Percentiles rank a stretch among this genome's conserved stretches.
Conservation (phyloP, 2,888 invertebrate genomes). For the Drosophila prostipennis region DNA sequence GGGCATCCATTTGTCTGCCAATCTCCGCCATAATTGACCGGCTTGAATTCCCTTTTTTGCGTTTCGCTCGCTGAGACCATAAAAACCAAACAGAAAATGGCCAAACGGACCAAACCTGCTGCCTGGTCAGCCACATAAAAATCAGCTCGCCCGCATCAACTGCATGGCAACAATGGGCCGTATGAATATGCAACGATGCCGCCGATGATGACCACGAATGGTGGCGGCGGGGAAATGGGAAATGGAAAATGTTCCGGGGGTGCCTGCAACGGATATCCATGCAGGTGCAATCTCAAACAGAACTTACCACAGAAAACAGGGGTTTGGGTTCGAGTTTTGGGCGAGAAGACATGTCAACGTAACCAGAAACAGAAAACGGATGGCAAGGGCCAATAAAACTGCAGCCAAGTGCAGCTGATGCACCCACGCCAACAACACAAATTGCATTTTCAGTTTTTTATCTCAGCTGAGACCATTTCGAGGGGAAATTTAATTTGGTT, state of each 20-base stretch:
- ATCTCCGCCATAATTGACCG: conserved; percentile 5
- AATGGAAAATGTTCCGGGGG: conserved; percentile 1
- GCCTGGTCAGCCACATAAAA: conserved; percentile 67
- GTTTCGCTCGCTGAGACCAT: conserved; percentile 43
- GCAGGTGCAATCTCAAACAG: conserved; percentile 73
- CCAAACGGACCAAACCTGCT: conserved; percentile 59
- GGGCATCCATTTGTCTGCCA: conserved; percentile 38
- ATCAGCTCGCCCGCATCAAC: conserved; percentile 70
- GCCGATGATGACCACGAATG: conserved; percentile 62
- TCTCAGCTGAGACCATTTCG: conserved; percentile 14
- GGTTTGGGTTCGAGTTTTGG: not conserved
- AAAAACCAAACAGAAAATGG: conserved; percentile 67
- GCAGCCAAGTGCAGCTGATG: conserved; percentile 62
- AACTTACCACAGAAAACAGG: conserved; percentile 39
- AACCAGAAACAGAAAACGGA: conserved; percentile 42
- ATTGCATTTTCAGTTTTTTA: conserved; percentile 71
- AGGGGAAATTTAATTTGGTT: conserved; percentile 59
- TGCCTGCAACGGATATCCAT: conserved; percentile 58
- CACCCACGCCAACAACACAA: conserved; percentile 46
- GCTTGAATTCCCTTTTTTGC: conserved; percentile 32
- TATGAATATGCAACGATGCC: conserved; percentile 72
- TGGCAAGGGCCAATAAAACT: conserved; percentile 64
- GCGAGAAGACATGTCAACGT: conserved; percentile 56
- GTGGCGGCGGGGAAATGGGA: conserved; percentile 28
- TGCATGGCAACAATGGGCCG: conserved; percentile 59